Evolutionary conservation across 2,888 invertebrate species (phyloP), one percentile per base, ranked within the genome.

Genomic region (Sinotaia quadrata): DNA sequence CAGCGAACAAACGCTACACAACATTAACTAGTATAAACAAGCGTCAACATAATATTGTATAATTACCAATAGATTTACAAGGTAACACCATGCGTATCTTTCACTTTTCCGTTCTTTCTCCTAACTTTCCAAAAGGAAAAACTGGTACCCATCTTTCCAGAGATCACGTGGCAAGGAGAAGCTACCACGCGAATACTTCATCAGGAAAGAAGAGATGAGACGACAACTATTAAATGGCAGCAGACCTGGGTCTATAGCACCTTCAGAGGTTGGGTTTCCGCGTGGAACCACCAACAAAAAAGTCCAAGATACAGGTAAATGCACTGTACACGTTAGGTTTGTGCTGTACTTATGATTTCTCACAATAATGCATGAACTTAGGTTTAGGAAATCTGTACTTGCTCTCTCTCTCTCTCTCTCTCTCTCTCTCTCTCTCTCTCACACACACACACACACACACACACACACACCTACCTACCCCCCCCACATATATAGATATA

Each of bases 151-250:
- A 1, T 31, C 51, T 1, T 31, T 58, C 49, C 67, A 69, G 60
- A 62, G 59, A 24, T 54, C 34, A n/a, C 61, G 56, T 4, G 69
- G 71, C 18, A 71, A 71, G 29, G 65, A 69, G 34, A 66, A 63
- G 33, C 63, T 74, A 63, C 74, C 74, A 12, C 56, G 52, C 2
- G 63, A 24, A 8, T 72, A 69, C 65, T 67, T 62, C 58, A 59
- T 56, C 63, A 69, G 69, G 60, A 69, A 59, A 51, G 60, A 69
- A 34, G 67, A 69, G 37, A 60, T 60, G 24, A 62, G 54, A 21
- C 29, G 36, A 27, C 41, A 49, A 3, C 41, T 72, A 41, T 21
- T 69, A 31, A 12, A 47, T 27, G 63, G 44, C 12, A 68, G 60
- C 52, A 27, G 56, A 3, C 37, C 51, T n/a, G 52, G 37, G 3